Percentiles rank a stretch among this genome's conserved stretches.
Evolutionary conservation across 92 coral and sea anemone species (phyloP).

Genomic region (Hydrozoanthus gracilis): DNA sequence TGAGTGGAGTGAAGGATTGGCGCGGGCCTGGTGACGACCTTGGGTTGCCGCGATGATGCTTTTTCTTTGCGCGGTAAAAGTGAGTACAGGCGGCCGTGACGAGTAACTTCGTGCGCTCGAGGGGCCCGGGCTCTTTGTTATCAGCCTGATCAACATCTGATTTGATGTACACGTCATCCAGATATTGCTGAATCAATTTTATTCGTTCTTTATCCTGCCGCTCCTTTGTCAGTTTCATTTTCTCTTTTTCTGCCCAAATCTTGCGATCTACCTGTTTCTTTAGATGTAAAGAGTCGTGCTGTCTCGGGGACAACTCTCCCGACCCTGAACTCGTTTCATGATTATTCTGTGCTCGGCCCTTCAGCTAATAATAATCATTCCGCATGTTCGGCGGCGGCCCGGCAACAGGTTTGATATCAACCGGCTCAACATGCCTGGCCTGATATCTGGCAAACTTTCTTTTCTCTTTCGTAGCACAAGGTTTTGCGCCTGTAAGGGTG

Average conservation of each 20-base stretch:
- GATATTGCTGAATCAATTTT: slow-evolving; percentile 75
- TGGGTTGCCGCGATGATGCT: slow-evolving; percentile 33
- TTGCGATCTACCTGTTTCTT: slow-evolving; percentile 68
- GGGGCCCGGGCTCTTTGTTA: slow-evolving; percentile 13
- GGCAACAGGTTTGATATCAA: not conserved
- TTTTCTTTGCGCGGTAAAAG: slow-evolving; percentile 58
- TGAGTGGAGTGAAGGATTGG: slow-evolving; percentile 61
- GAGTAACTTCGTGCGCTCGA: slow-evolving; percentile 56
- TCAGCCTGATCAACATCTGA: slow-evolving; percentile 11
- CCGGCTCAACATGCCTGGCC: not conserved
- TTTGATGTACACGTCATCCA: slow-evolving; percentile 69
- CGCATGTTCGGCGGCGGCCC: slow-evolving; percentile 16
- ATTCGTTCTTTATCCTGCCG: slow-evolving; percentile 77
- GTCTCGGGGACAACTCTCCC: slow-evolving; percentile 42
- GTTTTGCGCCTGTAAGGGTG: not conserved
- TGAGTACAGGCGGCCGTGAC: slow-evolving; percentile 66
- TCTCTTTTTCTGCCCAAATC: slow-evolving; percentile 68
- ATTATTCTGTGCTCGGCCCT: not conserved
- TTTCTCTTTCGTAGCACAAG: slow-evolving; percentile 9
- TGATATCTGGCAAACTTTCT: slow-evolving; percentile 19
- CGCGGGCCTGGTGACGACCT: slow-evolving; percentile 63
- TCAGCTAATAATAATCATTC: slow-evolving; percentile 22
- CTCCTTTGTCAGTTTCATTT: slow-evolving; percentile 65
- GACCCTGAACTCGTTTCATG: slow-evolving; percentile 3
- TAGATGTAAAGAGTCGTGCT: slow-evolving; percentile 73